phyloP scores from a whole-genome alignment of 1,140 invertebrate species.

The Aricia agestis region DNA sequence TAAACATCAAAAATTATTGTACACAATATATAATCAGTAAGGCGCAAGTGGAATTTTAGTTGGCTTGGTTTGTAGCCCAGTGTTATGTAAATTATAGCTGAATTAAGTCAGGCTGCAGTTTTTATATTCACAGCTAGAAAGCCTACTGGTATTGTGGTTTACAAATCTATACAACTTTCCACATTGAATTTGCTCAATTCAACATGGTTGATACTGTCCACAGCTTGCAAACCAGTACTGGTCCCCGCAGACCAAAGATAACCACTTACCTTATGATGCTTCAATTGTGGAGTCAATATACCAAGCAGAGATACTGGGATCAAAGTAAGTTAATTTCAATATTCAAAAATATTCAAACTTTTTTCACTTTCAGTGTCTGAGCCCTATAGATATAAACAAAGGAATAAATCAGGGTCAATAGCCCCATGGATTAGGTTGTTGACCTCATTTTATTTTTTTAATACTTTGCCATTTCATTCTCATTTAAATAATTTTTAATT shows the following conservation, averaged over 20 bases:
- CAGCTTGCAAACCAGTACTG: slow-evolving; percentile 93
- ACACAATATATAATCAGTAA: no score
- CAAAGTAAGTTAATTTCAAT: slow-evolving; percentile 74
- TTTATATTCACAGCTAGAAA: slow-evolving; percentile 13
- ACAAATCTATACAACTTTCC: slow-evolving; percentile 64
- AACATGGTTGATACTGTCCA: slow-evolving; percentile 60
- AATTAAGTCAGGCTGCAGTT: background rate
- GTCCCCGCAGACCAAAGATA: slow-evolving; percentile 85
- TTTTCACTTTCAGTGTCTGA: slow-evolving; percentile 38
- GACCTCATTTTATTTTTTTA: slow-evolving; percentile 57
- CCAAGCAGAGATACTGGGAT: slow-evolving; percentile 85
- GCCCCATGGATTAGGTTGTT: slow-evolving; percentile 60
- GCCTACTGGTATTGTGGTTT: slow-evolving; percentile 57
- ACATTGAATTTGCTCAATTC: slow-evolving; percentile 62
- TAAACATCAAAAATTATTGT: no score
- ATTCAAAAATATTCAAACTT: slow-evolving; percentile 27
- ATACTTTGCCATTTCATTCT: slow-evolving; percentile 39
- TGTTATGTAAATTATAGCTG: background rate
- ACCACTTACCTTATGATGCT: slow-evolving; percentile 83
- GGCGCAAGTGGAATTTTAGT: no score
- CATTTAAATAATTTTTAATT: background rate
- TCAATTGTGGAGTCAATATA: slow-evolving; percentile 90
- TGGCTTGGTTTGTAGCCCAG: no score
- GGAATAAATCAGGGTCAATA: slow-evolving; percentile 53
- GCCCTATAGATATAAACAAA: slow-evolving; percentile 62